Conservation (phyloP, 2,113 vertebrate species). For the Marcusenius ussheri region DNA sequence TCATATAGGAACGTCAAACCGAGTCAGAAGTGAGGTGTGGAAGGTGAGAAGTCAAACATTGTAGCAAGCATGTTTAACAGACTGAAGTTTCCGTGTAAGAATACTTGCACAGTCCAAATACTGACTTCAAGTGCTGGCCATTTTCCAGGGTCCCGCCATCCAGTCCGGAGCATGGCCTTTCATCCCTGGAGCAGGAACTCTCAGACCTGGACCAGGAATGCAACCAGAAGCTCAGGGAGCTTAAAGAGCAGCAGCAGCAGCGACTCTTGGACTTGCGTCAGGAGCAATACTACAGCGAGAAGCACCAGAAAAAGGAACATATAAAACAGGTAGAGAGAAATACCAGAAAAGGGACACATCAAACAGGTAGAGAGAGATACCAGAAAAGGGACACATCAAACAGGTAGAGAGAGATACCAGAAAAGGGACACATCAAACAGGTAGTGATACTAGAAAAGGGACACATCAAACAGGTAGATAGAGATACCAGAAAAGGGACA, state of each 20-base stretch:
- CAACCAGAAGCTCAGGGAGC: conserved; percentile 71
- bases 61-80: background rate
- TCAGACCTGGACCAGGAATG: conserved; percentile 77
- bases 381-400: background rate
- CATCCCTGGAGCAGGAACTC: conserved; percentile 77
- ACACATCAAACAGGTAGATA: background rate
- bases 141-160: conserved; percentile 53
- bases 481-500: background rate
- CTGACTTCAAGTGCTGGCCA: background rate
- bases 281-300: conserved; percentile 96
- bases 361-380: background rate
- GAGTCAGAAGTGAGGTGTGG: background rate
- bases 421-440: conserved; percentile 78
- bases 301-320: conserved; percentile 93
- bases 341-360: background rate
- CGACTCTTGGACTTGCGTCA: conserved; percentile 88
- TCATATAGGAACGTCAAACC: background rate
- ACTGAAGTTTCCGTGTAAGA: background rate
- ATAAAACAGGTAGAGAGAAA: conserved; percentile 77
- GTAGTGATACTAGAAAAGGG: conserved; percentile 47
- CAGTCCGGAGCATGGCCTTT: conserved; percentile 75
- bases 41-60: background rate
- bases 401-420: background rate
- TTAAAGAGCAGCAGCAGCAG: conserved; percentile 89
- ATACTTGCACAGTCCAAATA: background rate